These are phyloP conservation scores for Callionymus lyra DNA, from an alignment of 2,113 vertebrate genomes.

Conservation along the genomic window DNA sequence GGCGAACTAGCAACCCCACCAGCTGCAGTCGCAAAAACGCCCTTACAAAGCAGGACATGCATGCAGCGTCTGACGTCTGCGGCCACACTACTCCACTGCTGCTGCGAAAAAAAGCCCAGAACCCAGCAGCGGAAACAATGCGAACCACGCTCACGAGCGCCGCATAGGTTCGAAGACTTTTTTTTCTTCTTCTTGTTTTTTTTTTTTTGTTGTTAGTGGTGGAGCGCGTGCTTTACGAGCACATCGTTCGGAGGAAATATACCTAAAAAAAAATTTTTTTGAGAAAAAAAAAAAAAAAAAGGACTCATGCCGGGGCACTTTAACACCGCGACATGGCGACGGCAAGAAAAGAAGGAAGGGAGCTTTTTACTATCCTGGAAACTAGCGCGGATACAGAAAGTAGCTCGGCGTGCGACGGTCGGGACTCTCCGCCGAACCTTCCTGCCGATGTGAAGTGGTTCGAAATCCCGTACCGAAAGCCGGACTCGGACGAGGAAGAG, in stretches of 20 bases:
- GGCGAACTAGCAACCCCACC: slow-evolving; percentile 71
- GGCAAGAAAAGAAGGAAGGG: slow-evolving; percentile 75
- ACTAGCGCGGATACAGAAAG: slow-evolving; percentile 74
- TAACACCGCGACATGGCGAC: slow-evolving; percentile 77
- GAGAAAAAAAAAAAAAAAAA: no score
- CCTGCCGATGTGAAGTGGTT: slow-evolving; percentile 76
- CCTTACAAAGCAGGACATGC: slow-evolving; percentile 80
- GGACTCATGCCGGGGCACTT: slow-evolving; percentile 76
- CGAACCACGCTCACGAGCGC: slow-evolving; percentile 57
- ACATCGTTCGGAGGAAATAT: slow-evolving; percentile 42
- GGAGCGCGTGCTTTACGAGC: no score
- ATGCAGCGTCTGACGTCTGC: slow-evolving; percentile 81
- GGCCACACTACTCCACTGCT: slow-evolving; percentile 72
- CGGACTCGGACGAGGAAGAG: slow-evolving; percentile 68
- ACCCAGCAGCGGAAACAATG: slow-evolving; percentile 72
- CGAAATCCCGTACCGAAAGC: slow-evolving; percentile 71
- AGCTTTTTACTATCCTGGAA: slow-evolving; percentile 81
- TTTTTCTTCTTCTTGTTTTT: slow-evolving; percentile 46
- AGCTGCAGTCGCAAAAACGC: slow-evolving; percentile 79
- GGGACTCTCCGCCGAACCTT: slow-evolving; percentile 67
- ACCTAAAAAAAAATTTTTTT: no score
- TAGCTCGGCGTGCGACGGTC: slow-evolving; percentile 60
- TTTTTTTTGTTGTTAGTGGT: slow-evolving; percentile 45
- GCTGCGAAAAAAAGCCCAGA: slow-evolving; percentile 72
- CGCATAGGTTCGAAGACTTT: slow-evolving; percentile 57